Evolutionary conservation across 1,140 invertebrate genomes (phyloP).

Genomic region (Drosophila pallidifrons): DNA sequence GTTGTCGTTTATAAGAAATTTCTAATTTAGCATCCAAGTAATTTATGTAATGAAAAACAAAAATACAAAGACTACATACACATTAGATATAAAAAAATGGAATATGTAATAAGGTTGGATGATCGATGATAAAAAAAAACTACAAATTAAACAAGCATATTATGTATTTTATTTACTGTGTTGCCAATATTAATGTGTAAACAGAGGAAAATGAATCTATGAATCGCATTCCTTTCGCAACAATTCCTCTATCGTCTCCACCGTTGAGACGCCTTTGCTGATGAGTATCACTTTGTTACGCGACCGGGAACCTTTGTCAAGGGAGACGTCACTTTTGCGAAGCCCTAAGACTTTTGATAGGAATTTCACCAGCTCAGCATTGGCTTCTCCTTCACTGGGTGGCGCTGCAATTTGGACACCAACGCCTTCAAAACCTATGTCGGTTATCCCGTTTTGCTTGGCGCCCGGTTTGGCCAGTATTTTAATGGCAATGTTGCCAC

Average conservation of each 20-base stretch:
- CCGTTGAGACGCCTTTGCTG: slow-evolving; percentile 70
- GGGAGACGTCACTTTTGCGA: slow-evolving; percentile 89
- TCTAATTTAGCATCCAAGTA: slow-evolving; percentile 81
- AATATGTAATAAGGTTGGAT: slow-evolving; percentile 66
- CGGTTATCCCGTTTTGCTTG: slow-evolving; percentile 90
- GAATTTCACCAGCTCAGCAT: slow-evolving; percentile 90
- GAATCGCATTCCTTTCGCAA: slow-evolving; percentile 68
- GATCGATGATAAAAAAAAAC: slow-evolving; percentile 63
- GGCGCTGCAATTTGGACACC: slow-evolving; percentile 91
- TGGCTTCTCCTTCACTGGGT: slow-evolving; percentile 92
- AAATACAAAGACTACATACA: slow-evolving; percentile 70
- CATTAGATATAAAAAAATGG: slow-evolving; percentile 48
- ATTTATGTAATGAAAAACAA: slow-evolving; percentile 66
- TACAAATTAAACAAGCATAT: slow-evolving; percentile 52
- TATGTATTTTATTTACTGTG: background rate
- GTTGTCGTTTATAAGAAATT: slow-evolving; percentile 74
- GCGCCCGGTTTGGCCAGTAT: slow-evolving; percentile 92
- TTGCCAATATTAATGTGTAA: background rate
- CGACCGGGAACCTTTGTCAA: slow-evolving; percentile 86
- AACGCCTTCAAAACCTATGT: slow-evolving; percentile 85
- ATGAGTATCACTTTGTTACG: slow-evolving; percentile 83
- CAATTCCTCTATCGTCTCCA: slow-evolving; percentile 56
- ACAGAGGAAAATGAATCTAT: background rate
- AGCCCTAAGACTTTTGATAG: slow-evolving; percentile 88
- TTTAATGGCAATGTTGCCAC: slow-evolving; percentile 88